Evolutionary conservation across 2,888 invertebrate species (phyloP), one percentile per base, ranked within the genome.

Genomic region (Chirona hameri): DNA sequence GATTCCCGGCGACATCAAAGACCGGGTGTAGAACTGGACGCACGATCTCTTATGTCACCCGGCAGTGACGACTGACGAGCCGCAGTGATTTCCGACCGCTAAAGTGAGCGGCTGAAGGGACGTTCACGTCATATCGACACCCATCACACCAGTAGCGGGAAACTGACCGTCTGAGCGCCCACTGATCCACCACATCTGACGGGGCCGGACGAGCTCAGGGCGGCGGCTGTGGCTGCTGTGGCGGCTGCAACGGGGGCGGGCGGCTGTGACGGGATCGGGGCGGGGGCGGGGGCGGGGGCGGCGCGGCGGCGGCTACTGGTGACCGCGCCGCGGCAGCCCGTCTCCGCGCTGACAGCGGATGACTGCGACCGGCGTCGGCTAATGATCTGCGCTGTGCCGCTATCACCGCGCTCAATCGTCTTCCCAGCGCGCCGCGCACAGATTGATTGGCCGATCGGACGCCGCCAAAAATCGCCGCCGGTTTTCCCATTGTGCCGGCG

Each of bases 401-500:
- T 76, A 76, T 76, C 76, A 24, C 39, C 10, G 7, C 76, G 76
- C 14, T 15, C 15, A 14, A 46, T 46, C 39, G 76, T 0, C 39
- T n/a, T 76, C 76, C 76, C 76, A 76, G 76, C 21, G 76, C 39
- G 46, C 10, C 76, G 46, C 24, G 39, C 31, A 4, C 39, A 15
- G 76, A 46, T 46, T 27, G 76, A 76, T 76, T 46, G 76, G 46
- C 39, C 76, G 76, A 76, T 76, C 39, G 39, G 24, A 4, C 18
- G 24, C 9, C 76, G 76, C 31, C 31, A 76, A 76, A 76, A 76
- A 76, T 46, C 46, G 24, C 46, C 39, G 46, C 24, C 39, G 15
- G 46, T 46, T 76, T 46, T 76, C 76, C 76, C 76, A 76, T 76
- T 76, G 76, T 76, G 76, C 15, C 24, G 9, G 14, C 21, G 76